A percentile compares a stretch with the other conserved stretches of the same genome.
These are phyloP conservation scores for Halcyon senegalensis DNA, from an alignment of 2,113 vertebrate genomes.

Conservation along the genomic window DNA sequence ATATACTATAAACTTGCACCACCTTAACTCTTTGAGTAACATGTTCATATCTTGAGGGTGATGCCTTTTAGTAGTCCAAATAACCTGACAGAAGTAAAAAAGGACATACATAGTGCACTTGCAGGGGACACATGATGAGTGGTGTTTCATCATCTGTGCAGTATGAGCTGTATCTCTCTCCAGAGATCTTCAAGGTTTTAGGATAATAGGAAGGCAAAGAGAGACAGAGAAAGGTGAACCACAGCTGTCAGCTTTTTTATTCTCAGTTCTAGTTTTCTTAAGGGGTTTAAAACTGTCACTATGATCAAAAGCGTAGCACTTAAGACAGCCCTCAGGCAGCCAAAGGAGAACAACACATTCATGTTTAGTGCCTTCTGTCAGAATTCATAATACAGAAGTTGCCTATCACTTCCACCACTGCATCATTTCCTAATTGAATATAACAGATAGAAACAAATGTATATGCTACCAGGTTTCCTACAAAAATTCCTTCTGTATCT, in stretches of 20 bases:
- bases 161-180: background rate
- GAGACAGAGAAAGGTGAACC: slow-evolving; percentile 22
- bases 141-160: background rate
- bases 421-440: background rate
- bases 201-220: slow-evolving; percentile 31
- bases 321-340: slow-evolving; percentile 26
- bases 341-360: slow-evolving; percentile 43
- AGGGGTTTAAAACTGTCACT: slow-evolving; percentile 67
- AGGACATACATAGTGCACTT: background rate
- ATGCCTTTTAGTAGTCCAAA: background rate
- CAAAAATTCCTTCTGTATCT: background rate
- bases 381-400: slow-evolving; percentile 37
- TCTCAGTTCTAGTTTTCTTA: slow-evolving; percentile 66
- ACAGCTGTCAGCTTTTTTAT: slow-evolving; percentile 61
- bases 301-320: slow-evolving; percentile 70
- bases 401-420: background rate
- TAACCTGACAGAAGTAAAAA: slow-evolving; percentile 13
- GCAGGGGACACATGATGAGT: background rate
- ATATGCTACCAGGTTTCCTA: background rate
- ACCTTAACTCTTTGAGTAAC: background rate
- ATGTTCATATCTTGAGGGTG: background rate
- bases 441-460: background rate
- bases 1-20: background rate
- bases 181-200: slow-evolving; percentile 36
- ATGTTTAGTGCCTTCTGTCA: slow-evolving; percentile 51